Conservation (phyloP, 2,113 vertebrate species). For the Macquaria ambigua region DNA sequence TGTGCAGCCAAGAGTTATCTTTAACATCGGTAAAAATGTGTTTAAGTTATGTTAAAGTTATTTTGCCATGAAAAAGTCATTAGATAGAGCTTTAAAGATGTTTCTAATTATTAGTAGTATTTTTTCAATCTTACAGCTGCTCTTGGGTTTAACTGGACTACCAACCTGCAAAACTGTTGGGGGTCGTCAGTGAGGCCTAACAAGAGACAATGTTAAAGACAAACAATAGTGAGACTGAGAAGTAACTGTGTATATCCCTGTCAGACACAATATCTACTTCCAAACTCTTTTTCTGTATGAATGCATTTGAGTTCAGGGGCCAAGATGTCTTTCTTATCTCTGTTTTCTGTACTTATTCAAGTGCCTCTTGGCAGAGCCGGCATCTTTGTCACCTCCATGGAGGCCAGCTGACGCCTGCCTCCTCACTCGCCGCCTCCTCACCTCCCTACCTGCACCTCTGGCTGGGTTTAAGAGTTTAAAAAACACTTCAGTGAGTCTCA, state of each 20-base stretch:
- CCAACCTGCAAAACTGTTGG: no score
- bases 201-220: background rate
- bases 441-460: slow-evolving; percentile 30
- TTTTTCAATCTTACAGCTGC: no score
- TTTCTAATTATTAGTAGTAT: no score
- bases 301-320: slow-evolving; percentile 1
- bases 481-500: slow-evolving; percentile 54
- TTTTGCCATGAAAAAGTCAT: no score
- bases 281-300: background rate
- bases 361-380: slow-evolving; percentile 25
- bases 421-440: background rate
- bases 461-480: slow-evolving; percentile 36
- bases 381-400: slow-evolving; percentile 21
- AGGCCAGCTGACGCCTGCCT: background rate
- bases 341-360: slow-evolving; percentile 12
- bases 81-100: no score
- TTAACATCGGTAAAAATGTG: no score
- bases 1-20: no score
- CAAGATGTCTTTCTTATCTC: slow-evolving; percentile 18
- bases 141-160: no score
- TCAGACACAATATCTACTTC: slow-evolving; percentile 6
- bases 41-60: no score
- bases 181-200: no score
- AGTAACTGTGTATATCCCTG: background rate
- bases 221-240: background rate